Conservation (phyloP, 2,797 vertebrate species). For the Paramormyrops hopkinsi region DNA sequence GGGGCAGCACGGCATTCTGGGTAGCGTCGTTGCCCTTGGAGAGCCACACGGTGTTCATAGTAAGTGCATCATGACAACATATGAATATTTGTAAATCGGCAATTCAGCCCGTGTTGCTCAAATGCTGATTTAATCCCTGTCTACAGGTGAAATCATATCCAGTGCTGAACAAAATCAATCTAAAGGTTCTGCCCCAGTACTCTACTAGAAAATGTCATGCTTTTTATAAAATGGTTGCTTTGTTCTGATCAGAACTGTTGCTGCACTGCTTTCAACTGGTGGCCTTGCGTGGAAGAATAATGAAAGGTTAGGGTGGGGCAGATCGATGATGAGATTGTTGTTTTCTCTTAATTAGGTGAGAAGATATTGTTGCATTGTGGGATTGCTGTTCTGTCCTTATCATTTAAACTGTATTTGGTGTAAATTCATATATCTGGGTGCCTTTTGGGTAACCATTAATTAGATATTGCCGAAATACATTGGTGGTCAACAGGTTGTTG, state of each 20-base stretch:
- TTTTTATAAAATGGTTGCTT: not conserved
- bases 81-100: not conserved
- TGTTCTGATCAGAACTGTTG: not conserved
- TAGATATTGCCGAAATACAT: not conserved
- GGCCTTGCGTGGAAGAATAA: not conserved
- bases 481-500: not conserved
- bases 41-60: not conserved
- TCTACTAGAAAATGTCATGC: not conserved
- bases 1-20: not conserved
- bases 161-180: not conserved
- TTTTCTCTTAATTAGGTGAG: not conserved
- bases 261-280: not conserved
- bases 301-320: not conserved
- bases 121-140: not conserved
- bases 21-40: not conserved
- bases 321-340: not conserved
- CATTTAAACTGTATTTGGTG: not conserved
- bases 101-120: not conserved
- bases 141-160: not conserved
- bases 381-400: not conserved
- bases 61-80: not conserved
- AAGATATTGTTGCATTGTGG: not conserved
- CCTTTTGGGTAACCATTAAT: not conserved
- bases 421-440: not conserved
- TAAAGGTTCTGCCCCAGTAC: not conserved